Conservation (phyloP, 1,140 invertebrate species). For the Drosophila willistoni region DNA sequence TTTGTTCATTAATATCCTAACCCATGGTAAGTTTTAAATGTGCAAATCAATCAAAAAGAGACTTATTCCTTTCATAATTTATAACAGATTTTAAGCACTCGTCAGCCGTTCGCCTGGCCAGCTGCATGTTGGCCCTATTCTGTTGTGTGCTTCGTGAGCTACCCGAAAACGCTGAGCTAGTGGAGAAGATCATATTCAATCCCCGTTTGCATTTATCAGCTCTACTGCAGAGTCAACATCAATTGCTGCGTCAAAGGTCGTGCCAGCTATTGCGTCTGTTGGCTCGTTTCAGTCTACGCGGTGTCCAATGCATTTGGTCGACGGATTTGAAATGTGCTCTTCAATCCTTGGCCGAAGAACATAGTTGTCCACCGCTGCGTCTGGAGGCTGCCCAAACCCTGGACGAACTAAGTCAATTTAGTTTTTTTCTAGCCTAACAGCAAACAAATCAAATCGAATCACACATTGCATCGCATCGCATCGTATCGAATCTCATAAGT, state of each 20-base stretch:
- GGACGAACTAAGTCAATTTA: conserved; percentile 84
- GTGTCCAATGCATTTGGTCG: conserved; percentile 87
- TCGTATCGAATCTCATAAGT: conserved; percentile 2
- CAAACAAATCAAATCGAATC: neutral
- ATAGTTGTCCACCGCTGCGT: conserved; percentile 45
- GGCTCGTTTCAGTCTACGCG: conserved; percentile 86
- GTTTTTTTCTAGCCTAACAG: conserved; percentile 83
- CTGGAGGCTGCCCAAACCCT: conserved; percentile 84
- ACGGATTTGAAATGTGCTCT: conserved; percentile 84
- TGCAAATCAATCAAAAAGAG: neutral
- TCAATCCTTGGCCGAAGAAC: conserved; percentile 83
- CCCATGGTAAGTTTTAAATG: conserved; percentile 82
- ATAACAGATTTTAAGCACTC: conserved; percentile 86
- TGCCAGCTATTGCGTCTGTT: conserved; percentile 88
- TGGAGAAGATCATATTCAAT: conserved; percentile 88
- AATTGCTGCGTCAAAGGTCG: conserved; percentile 86
- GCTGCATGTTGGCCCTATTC: conserved; percentile 86
- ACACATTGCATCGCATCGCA: neutral
- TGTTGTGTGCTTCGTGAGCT: conserved; percentile 89
- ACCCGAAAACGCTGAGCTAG: conserved; percentile 89
- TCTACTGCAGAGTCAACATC: conserved; percentile 86
- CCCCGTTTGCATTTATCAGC: conserved; percentile 85
- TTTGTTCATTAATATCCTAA: conserved; percentile 85
- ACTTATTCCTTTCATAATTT: conserved; percentile 35
- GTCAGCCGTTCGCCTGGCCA: conserved; percentile 87